phyloP scores from a whole-genome alignment of 53 echinoderm and acorn worm genomes.

The Antedon mediterranea region DNA sequence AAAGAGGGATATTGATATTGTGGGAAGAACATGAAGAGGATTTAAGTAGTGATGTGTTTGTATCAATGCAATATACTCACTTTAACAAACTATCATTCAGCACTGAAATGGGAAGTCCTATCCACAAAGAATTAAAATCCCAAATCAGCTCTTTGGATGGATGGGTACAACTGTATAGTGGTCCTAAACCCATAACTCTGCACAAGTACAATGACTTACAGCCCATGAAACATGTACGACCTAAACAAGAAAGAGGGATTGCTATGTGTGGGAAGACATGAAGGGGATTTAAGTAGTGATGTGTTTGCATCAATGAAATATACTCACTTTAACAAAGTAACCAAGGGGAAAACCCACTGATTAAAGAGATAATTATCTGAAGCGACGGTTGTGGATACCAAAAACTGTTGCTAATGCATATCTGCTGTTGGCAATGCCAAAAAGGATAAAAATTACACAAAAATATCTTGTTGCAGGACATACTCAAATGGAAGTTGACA shows the following conservation, averaged over 20 bases:
- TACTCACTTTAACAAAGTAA: slow-evolving; percentile 7
- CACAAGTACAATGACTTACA: too few species aligned
- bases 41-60: slow-evolving; percentile 2
- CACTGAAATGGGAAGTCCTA: too few species aligned
- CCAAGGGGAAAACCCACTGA: too few species aligned
- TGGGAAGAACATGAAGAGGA: neutral
- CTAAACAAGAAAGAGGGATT: neutral
- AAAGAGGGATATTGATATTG: slow-evolving; percentile 2
- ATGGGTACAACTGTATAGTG: too few species aligned
- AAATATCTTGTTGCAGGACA: slow-evolving; percentile 21
- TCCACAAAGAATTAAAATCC: too few species aligned
- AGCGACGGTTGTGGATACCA: slow-evolving; percentile 12
- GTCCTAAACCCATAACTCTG: too few species aligned
- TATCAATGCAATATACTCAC: slow-evolving; percentile 9
- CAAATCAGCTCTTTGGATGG: too few species aligned
- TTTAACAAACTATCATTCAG: neutral
- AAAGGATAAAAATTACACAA: neutral
- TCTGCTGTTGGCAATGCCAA: neutral
- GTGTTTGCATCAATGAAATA: slow-evolving; percentile 7
- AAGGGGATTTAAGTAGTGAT: neutral
- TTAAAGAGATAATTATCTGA: slow-evolving; percentile 4
- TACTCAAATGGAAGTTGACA: slow-evolving; percentile 22
- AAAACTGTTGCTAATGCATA: slow-evolving; percentile 11
- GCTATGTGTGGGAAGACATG: neutral
- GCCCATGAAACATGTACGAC: too few species aligned